phyloP scores from a whole-genome alignment of 2,113 vertebrate genomes.

The Corapipo altera region DNA sequence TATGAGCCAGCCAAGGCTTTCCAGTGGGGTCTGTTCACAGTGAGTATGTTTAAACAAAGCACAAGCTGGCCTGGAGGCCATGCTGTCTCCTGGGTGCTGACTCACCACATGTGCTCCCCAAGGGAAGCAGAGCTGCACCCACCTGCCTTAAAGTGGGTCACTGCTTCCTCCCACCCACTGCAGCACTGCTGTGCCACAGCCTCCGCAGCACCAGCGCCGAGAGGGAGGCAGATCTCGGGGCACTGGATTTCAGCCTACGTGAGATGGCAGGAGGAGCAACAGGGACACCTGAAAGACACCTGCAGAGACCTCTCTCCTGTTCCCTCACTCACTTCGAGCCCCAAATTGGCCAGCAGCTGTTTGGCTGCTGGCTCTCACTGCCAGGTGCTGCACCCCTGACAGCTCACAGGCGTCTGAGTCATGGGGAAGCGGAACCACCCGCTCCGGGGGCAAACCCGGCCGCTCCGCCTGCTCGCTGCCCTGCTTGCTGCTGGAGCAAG shows the following conservation, averaged over 20 bases:
- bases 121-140: background rate
- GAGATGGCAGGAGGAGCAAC: background rate
- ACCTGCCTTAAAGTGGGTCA: background rate
- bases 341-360: accelerated
- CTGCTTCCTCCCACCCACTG: accelerated
- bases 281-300: background rate
- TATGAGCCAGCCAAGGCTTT: background rate
- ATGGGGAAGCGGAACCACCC: background rate
- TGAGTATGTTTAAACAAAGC: accelerated
- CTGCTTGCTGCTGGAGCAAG: background rate
- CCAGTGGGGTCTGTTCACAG: background rate
- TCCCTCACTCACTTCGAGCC: background rate
- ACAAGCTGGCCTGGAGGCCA: accelerated
- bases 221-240: background rate
- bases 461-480: accelerated
- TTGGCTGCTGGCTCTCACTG: background rate
- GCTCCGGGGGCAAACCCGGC: background rate
- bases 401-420: background rate
- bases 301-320: background rate
- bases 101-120: background rate
- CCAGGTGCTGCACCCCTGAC: accelerated
- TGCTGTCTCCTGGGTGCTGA: background rate
- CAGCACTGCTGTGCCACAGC: accelerated
- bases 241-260: background rate
- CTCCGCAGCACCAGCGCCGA: accelerated